Evolutionary conservation across 2,888 invertebrate species (phyloP), one percentile per base, ranked within the genome.

Genomic region (Steinernema hermaphroditum): DNA sequence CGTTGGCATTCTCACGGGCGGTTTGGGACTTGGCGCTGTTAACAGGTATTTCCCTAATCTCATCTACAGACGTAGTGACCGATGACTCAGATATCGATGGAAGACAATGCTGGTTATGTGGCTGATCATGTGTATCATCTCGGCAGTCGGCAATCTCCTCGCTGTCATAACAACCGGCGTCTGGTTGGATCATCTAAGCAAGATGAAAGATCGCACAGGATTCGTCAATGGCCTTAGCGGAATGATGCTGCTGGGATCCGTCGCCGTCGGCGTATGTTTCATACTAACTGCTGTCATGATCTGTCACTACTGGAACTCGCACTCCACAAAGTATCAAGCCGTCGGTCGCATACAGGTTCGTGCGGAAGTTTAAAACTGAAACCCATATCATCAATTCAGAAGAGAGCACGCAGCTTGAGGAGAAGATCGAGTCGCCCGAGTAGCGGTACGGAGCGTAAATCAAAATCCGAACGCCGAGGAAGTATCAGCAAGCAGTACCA

Each of bases 221-320:
- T 73, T 84, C 22, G 83, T 81, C 14, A 84, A 84, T 68, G 84
- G 85, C 0, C 75, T 85, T 8, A 81, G 82, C 54, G 85, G 84
- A 9, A 78, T 85, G 75, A 85, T 85, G 83, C 74, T 85, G 24
- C 76, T 85, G 34, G 80, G 79, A 14, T 83, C 83, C 8, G 85
- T 85, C 24, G 82, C 84, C 12, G 77, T 83, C 4, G 83, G 84
- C 22, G 85, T 85, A 0, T 85, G 84, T 73, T 85, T 85, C 77
- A 85, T 85, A 43, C 74, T 85, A 49, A 85, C 83, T 1, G 82
- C 84, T 4, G 84, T 85, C 32, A 80, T 85, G 77, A 85, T 85
- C 72, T 85, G 85, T 68, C 83, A 85, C 71, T 85, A 85, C 72
- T 85, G 85, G 85, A 83, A 82, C 49, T 83, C 83, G 22, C 81